Conservation (phyloP, 2,888 invertebrate genomes). For the Nephrocerus scutellatus region DNA sequence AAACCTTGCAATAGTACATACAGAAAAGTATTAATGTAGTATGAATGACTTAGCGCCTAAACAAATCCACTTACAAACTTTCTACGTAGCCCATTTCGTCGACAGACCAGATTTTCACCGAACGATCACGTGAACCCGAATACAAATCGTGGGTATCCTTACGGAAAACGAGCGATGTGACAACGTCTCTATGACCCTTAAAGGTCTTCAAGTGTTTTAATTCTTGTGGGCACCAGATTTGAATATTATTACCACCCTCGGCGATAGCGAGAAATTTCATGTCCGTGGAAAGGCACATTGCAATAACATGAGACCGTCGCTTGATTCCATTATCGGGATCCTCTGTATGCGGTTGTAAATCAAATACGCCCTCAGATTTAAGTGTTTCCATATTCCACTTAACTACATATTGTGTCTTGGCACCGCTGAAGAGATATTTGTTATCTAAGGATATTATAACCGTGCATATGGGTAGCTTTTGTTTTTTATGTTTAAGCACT, state of each 20-base stretch:
- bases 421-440: conserved; percentile 68
- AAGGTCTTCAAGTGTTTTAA: conserved; percentile 73
- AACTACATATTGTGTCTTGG: conserved; percentile 80
- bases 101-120: conserved; percentile 90
- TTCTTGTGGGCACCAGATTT: conserved; percentile 76
- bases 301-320: conserved; percentile 50
- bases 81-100: conserved; percentile 96
- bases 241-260: conserved; percentile 62
- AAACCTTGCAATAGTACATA: conserved; percentile 45
- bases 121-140: conserved; percentile 67
- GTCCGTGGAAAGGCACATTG: conserved; percentile 70
- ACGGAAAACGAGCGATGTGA: conserved; percentile 77
- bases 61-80: conserved; percentile 57
- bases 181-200: conserved; percentile 65
- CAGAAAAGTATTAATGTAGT: not conserved
- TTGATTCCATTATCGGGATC: conserved; percentile 33
- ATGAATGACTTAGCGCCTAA: not conserved
- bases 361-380: conserved; percentile 54
- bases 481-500: conserved; percentile 66
- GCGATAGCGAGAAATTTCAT: conserved; percentile 73
- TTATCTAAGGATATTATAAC: conserved; percentile 70
- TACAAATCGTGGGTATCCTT: conserved; percentile 79
- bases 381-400: conserved; percentile 72
- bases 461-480: conserved; percentile 72
- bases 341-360: conserved; percentile 45